Conservation (phyloP, 92 coral and sea anemone species). For the Phenganax stokvisi region DNA sequence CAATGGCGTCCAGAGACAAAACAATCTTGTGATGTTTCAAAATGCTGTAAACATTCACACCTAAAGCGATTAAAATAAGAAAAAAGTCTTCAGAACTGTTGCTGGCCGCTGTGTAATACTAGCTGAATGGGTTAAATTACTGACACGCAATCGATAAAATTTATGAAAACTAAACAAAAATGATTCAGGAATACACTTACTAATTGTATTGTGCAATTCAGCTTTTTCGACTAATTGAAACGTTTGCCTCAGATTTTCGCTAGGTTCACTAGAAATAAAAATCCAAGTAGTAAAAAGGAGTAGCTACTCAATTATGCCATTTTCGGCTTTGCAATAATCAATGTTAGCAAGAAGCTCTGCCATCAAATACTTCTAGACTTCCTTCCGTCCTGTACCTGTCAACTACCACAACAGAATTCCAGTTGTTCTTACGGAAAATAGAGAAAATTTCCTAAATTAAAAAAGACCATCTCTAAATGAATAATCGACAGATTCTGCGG, state of each 20-base stretch:
- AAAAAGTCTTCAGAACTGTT: slow-evolving; percentile 44
- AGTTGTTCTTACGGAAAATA: slow-evolving; percentile 63
- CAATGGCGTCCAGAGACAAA: slow-evolving; percentile 76
- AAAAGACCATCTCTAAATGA: background rate
- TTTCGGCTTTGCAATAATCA: background rate
- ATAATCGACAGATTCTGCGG: too few relatives aligned
- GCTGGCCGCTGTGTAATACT: slow-evolving; percentile 52
- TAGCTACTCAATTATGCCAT: too few relatives aligned
- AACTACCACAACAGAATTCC: slow-evolving; percentile 87
- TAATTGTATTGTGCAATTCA: slow-evolving; percentile 71
- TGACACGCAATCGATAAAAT: slow-evolving; percentile 13
- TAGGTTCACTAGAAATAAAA: slow-evolving; percentile 49
- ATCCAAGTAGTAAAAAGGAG: background rate
- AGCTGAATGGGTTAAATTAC: slow-evolving; percentile 60
- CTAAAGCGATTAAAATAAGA: slow-evolving; percentile 39
- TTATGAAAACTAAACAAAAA: too few relatives aligned
- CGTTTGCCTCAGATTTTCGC: slow-evolving; percentile 54
- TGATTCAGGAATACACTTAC: slow-evolving; percentile 42
- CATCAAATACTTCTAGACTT: background rate
- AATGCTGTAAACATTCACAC: slow-evolving; percentile 77
- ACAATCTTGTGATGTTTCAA: slow-evolving; percentile 68
- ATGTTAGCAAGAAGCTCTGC: background rate
- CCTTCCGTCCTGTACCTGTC: slow-evolving; percentile 61
- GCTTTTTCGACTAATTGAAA: slow-evolving; percentile 61
- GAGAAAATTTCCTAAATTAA: slow-evolving; percentile 65